These are phyloP conservation scores for Catamblyrhynchus diadema DNA, from an alignment of 2,797 vertebrate species.

Conservation along the genomic window DNA sequence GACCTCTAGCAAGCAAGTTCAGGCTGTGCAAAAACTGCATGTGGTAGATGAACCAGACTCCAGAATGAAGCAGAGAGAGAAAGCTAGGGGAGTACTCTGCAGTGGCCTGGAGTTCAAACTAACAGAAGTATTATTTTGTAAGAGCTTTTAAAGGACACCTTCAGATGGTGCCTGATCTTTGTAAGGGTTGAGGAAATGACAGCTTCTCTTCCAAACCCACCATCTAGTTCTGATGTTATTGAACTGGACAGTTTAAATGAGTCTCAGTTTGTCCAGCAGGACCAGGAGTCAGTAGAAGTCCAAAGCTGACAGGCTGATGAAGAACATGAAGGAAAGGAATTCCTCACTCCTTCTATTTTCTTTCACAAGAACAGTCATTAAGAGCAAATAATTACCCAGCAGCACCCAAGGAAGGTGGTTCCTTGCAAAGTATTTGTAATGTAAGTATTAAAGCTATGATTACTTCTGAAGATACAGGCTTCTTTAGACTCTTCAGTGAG, in stretches of 20 bases:
- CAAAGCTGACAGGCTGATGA: neutral
- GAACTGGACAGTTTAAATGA: neutral
- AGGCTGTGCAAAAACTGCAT: slow-evolving; percentile 23
- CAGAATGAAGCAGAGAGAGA: neutral
- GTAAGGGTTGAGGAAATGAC: neutral
- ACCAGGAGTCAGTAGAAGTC: neutral
- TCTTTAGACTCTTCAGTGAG: neutral
- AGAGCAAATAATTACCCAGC: neutral
- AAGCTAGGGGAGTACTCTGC: neutral
- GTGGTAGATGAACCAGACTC: slow-evolving; percentile 5
- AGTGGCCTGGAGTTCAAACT: neutral
- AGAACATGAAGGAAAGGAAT: neutral
- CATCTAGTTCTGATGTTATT: neutral
- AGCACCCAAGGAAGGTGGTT: neutral
- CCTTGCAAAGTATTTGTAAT: neutral
- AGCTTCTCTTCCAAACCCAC: neutral
- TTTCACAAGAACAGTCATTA: neutral
- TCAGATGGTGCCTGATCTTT: neutral
- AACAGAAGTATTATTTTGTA: neutral
- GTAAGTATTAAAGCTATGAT: neutral
- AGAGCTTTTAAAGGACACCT: neutral
- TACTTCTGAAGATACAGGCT: neutral
- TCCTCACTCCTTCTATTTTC: neutral
- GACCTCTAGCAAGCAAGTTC: slow-evolving; percentile 54
- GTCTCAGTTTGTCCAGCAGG: neutral